These are phyloP conservation scores for Agonum fuliginosum DNA, from an alignment of 2,888 invertebrate species.

Conservation along the genomic window DNA sequence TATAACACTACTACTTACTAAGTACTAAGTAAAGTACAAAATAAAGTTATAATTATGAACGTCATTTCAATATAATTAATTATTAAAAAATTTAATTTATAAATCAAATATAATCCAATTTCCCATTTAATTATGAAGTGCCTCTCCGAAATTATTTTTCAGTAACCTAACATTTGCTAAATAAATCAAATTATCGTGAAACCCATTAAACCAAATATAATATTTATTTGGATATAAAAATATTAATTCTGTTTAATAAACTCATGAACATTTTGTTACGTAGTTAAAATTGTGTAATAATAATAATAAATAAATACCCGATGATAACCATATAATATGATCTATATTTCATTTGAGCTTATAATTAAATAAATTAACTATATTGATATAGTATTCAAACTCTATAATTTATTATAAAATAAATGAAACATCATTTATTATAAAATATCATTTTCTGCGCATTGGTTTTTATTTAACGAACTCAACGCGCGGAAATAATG, in stretches of 20 bases:
- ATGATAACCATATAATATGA: constrained; percentile 5
- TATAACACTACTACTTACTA: no score
- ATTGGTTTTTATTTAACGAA: constrained; percentile 1
- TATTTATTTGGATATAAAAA: constrained; percentile 16
- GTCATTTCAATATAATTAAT: no score
- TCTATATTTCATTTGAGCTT: constrained; percentile 32
- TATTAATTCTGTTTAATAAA: constrained; percentile 18
- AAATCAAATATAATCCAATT: no score
- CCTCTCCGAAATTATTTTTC: constrained; percentile 18
- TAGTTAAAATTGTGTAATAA: background rate
- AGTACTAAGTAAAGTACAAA: no score
- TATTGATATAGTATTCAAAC: no score
- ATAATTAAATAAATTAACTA: no score
- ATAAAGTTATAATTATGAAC: no score
- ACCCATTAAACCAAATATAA: background rate
- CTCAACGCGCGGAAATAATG: constrained; percentile 11
- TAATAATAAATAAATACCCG: background rate
- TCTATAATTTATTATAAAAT: no score
- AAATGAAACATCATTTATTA: background rate
- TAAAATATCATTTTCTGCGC: background rate
- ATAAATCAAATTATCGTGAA: constrained; percentile 17
- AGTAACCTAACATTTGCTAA: background rate
- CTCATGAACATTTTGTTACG: background rate
- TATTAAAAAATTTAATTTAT: no score
- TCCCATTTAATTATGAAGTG: no score